Conservation (phyloP, 23 tunicate species). For the Clavelina lepadiformis region DNA sequence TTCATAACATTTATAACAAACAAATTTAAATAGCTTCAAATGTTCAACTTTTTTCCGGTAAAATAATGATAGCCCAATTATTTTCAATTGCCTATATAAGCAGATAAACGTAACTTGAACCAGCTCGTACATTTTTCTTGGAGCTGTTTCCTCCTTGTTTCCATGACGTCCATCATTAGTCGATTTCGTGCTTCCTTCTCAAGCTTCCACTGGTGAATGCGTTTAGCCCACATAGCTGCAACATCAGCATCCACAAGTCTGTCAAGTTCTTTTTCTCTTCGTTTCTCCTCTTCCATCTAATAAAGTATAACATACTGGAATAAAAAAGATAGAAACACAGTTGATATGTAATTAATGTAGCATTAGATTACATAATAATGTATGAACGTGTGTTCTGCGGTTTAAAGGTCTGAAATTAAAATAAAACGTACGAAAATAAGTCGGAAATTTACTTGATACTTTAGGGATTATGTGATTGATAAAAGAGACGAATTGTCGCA, state of each 20-base stretch:
- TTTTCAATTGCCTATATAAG: too few relatives aligned
- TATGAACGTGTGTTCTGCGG: not conserved
- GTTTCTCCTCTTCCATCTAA: constrained; percentile 66
- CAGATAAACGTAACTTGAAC: too few relatives aligned
- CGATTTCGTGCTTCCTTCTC: constrained; percentile 82
- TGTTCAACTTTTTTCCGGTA: too few relatives aligned
- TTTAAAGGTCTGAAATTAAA: too few relatives aligned
- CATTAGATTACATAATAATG: not conserved
- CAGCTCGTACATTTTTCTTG: constrained; percentile 71
- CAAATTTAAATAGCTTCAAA: too few relatives aligned
- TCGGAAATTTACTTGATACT: too few relatives aligned
- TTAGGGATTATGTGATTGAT: too few relatives aligned
- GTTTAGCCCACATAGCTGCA: constrained; percentile 85
- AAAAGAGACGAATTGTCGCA: too few relatives aligned
- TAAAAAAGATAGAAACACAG: not conserved
- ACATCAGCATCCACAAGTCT: constrained; percentile 77
- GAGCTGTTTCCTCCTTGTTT: constrained; percentile 74
- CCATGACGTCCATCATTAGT: constrained; percentile 92
- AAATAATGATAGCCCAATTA: too few relatives aligned
- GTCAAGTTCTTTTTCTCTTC: constrained; percentile 77
- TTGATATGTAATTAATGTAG: not conserved
- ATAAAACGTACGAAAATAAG: too few relatives aligned
- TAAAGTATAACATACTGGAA: too few relatives aligned
- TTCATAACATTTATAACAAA: too few relatives aligned
- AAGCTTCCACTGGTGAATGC: constrained; percentile 70